Base-by-base conservation (phyloP, 1,140 invertebrate species). In the Calephelis virginiensis region DNA sequence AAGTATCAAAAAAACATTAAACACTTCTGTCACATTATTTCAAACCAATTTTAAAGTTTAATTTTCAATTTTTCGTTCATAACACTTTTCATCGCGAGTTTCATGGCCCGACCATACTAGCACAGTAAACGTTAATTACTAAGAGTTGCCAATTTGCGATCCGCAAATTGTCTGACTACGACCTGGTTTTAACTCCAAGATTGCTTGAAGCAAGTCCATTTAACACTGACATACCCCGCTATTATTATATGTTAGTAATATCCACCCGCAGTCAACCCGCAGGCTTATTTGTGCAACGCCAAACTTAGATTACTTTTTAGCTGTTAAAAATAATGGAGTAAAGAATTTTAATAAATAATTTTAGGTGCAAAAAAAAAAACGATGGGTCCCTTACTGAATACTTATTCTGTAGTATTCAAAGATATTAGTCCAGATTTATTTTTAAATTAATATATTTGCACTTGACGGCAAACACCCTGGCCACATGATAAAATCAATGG, bases 41-140 rank as follows among this genome's bases (percentile, higher is more conserved):
- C 7, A 8, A 43, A 43, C n/a, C n/a, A 7, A 0, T 43, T 43
- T 43, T 43, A 4, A 2, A 43, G 7, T 43, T 7, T 43, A 43
- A 43, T 43, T 43, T 1, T 5, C 5, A 28, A 5, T 43, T 43
- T 43, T 43, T 43, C 40, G 5, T 5, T 43, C 40, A 9, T 9
- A 43, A 9, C 40, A 8, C n/a, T 49, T 40, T 47, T 48, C 49
- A 47, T 14, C 66, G 43, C 61, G 40, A 0, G 37, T 68, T 69
- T 71, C n/a, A 7, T 72, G 66, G 74, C 80, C 72, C 43, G 63
- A 69, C 65, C 59, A 49, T 66, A 66, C 63, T 70, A 66, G 71
- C 65, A 72, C 68, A 67, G 76, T 71, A 70, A 82, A 76, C 79
- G 73, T 80, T 84, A 84, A 84, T 84, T 84, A 84, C 75, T 72